These are phyloP conservation scores for Poeciliopsis presidionis DNA, from an alignment of 2,797 vertebrate genomes.

Conservation along the genomic window DNA sequence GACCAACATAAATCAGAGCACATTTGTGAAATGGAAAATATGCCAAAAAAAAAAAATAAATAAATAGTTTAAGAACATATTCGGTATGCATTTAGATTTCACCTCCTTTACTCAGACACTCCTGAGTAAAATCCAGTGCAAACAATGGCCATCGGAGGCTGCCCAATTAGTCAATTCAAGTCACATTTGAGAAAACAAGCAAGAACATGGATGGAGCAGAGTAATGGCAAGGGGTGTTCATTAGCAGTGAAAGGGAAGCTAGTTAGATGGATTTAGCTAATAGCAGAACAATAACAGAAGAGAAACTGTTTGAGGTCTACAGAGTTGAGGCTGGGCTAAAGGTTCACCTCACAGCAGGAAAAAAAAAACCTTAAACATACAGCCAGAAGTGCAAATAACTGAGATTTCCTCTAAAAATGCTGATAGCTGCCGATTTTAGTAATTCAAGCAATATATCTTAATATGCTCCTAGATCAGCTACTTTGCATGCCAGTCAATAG, in stretches of 20 bases:
- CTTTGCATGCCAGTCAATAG: neutral
- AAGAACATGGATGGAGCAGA: neutral
- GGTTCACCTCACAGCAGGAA: neutral
- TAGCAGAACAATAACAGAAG: neutral
- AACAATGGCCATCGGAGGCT: neutral
- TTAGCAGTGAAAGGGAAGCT: neutral
- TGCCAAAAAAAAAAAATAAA: neutral
- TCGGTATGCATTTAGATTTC: neutral
- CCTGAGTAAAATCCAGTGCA: neutral
- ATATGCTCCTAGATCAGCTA: neutral
- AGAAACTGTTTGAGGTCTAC: neutral
- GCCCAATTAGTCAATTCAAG: neutral
- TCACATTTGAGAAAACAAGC: neutral
- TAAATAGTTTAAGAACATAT: neutral
- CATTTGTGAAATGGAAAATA: neutral
- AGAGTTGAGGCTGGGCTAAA: neutral
- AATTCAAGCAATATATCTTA: neutral
- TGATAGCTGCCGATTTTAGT: neutral
- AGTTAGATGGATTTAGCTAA: neutral
- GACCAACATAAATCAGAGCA: neutral
- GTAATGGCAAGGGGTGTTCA: neutral
- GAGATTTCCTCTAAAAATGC: too few species aligned
- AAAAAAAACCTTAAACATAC: neutral
- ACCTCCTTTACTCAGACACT: neutral
- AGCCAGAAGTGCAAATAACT: too few species aligned